Evolutionary conservation across 2,888 invertebrate genomes (phyloP).

Genomic region (Leptarthrus brevirostris): DNA sequence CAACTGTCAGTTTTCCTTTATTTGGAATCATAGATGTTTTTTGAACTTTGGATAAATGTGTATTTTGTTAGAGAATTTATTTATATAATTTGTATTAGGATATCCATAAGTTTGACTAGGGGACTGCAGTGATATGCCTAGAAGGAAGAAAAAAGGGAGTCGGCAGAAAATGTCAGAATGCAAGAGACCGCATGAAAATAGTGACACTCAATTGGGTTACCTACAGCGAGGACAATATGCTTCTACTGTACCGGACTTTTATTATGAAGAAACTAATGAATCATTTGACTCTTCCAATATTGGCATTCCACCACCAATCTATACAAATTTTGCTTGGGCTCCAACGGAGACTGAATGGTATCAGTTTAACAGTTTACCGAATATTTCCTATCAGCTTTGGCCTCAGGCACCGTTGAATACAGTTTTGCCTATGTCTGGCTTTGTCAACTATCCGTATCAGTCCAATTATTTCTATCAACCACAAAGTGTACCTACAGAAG

Average conservation of each 20-base stretch:
- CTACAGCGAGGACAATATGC: not conserved
- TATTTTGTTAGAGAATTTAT: slow-evolving; percentile 26
- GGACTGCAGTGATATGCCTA: slow-evolving; percentile 1
- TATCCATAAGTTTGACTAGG: not conserved
- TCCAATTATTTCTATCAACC: not conserved
- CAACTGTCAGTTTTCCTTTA: not conserved
- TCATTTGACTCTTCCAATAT: not conserved
- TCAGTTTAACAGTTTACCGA: not conserved
- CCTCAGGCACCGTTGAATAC: not conserved
- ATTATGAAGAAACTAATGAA: too few relatives aligned
- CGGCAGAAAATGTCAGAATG: not conserved
- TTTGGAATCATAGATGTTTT: slow-evolving; percentile 20
- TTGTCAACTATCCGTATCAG: not conserved
- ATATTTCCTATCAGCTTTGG: not conserved
- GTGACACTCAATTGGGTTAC: not conserved
- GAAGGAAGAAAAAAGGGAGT: not conserved
- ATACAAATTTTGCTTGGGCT: not conserved
- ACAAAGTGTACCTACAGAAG: not conserved
- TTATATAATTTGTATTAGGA: slow-evolving; percentile 27
- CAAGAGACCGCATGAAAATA: not conserved
- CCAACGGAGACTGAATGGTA: not conserved
- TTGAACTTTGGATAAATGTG: slow-evolving; percentile 39
- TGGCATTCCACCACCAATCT: not conserved
- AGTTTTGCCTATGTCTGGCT: not conserved
- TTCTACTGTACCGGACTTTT: not conserved